Evolutionary conservation across 2,113 vertebrate genomes (phyloP), one percentile per base, ranked within the genome.

Genomic region (Psittacula cyanocephala): DNA sequence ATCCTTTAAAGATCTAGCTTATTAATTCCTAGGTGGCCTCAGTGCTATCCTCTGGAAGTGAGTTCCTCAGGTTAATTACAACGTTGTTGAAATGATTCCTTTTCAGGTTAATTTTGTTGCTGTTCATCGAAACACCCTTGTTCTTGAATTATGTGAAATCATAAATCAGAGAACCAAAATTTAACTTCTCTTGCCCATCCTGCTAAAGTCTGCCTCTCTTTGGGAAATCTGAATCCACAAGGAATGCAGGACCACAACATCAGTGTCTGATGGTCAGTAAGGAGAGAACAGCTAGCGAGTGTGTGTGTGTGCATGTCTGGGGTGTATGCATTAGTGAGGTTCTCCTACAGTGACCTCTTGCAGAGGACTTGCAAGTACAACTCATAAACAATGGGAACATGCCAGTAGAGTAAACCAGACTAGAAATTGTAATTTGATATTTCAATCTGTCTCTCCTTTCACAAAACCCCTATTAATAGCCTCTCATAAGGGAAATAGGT

Each of bases 71-170:
- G n/a, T 91, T 72, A 87, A 87, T 87, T 86, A 33, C n/a, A 67
- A 64, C 39, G 37, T 59, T 85, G 22, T 77, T 89, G 55, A 93
- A 84, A 79, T 83, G 0, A 75, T 62, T 96, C 57, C 44, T 79
- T 95, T 97, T 84, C 85, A 79, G 70, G 31, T 94, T 82, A 78
- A 84, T 81, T 96, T 81, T 90, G 74, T 94, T 91, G 83, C 71
- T 75, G n/a, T 95, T 96, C n/a, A 67, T 62, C 55, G 20, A 91
- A 92, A 57, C 55, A 55, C 55, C 11, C 9, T 81, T 88, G n/a
- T 85, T 86, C 46, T 78, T 78, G 8, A 75, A 39, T 87, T 87
- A 17, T 4, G 9, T 93, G n/a, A 83, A 93, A 59, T 35, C 28
- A 41, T 81, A 49, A 93, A 84, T 72, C 59, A n/a, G 52, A 95